Conservation (phyloP, 92 coral and sea anemone species). For the Bergia sp. region DNA sequence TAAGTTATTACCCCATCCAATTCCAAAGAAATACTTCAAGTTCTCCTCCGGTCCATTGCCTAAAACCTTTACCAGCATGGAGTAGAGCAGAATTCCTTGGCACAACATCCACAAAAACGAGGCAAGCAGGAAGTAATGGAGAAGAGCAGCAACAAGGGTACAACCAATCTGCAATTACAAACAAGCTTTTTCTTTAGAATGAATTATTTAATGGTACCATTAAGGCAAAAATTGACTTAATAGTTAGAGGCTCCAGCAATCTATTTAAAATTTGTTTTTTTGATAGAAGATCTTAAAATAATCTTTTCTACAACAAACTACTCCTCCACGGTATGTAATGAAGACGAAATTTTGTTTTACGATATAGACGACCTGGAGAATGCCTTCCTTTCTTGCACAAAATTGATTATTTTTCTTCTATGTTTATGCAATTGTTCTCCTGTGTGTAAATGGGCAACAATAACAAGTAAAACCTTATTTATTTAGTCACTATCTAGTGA, state of each 20-base stretch:
- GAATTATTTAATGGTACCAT: not conserved
- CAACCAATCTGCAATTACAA: conserved; percentile 53
- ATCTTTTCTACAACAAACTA: too few species aligned
- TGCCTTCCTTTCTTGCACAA: not conserved
- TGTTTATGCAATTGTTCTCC: not conserved
- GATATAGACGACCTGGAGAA: not conserved
- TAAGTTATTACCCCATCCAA: conserved; percentile 70
- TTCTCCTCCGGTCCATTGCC: conserved; percentile 45
- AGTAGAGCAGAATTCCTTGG: conserved; percentile 65
- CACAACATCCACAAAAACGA: conserved; percentile 80
- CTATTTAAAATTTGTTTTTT: too few species aligned
- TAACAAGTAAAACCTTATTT: too few species aligned
- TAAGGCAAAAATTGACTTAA: not conserved
- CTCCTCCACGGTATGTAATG: too few species aligned
- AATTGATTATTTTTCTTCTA: not conserved
- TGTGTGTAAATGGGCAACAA: not conserved
- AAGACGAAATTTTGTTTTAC: too few species aligned
- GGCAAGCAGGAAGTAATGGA: conserved; percentile 68
- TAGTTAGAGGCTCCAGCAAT: not conserved
- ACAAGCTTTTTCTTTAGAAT: not conserved
- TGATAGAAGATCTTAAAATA: too few species aligned
- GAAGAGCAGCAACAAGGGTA: conserved; percentile 61
- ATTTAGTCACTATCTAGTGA: not conserved
- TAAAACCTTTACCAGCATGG: conserved; percentile 61
- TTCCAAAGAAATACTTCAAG: conserved; percentile 55